Evolutionary conservation across 1,140 invertebrate species (phyloP), one percentile per base, ranked within the genome.

Genomic region (Brachystomella parvula): DNA sequence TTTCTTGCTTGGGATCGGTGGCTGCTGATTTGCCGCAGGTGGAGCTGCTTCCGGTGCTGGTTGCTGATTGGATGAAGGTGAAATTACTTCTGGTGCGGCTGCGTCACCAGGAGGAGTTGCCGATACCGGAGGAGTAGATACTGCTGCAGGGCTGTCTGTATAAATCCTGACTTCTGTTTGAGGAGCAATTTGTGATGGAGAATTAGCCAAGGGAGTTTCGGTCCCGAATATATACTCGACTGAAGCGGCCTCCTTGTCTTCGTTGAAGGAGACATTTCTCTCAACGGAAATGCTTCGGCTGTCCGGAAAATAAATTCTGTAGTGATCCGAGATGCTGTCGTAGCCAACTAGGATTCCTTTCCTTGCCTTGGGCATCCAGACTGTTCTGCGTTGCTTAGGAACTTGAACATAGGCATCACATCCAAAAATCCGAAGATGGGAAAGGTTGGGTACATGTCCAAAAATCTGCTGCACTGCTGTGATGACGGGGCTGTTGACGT

Each of bases 371-470:
- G 47, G n/a, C 56, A 73, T 63, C 62, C 70, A 70, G 56, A 76
- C 72, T 2, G 26, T 33, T 15, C 72, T 31, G 17, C 66, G 61
- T 31, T 73, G 3, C 17, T 62, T 19, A 32, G 70, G 21, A 53
- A 68, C 61, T 6, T 64, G 72, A 19, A 57, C 71, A 70, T 67
- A 70, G 17, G 71, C 75, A 44, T 26, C 53, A 63, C 71, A 72
- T 26, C 75, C 75, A 74, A 78, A 77, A 47, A 74, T 62, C 57
- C 68, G 64, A 0, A 77, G 15, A 63, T 77, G 66, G 9, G 29
- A 28, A 1, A 78, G 28, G 47, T 74, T 64, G 24, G 75, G 74
- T 60, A 71, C 74, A 47, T 47, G 56, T 2, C 66, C 66, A 57
- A 47, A 61, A 66, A 76, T 75, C 19, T 57, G n/a, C 65, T 76